Evolutionary conservation across 2,113 vertebrate species (phyloP).

Genomic region (Polyodon spathula): DNA sequence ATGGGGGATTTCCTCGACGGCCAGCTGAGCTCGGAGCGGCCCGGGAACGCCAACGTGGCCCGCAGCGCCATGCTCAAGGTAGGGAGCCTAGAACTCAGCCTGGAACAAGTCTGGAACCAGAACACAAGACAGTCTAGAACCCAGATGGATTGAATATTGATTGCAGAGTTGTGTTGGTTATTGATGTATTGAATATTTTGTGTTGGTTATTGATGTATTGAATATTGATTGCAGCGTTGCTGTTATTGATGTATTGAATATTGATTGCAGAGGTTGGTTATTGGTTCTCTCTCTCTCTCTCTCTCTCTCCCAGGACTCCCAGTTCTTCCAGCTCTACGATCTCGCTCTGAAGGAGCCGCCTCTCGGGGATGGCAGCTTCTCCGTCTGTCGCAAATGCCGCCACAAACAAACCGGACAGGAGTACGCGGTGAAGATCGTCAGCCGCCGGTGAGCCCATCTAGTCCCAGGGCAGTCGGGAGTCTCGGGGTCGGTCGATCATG

Average conservation of each 20-base stretch:
- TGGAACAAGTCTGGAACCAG: no score
- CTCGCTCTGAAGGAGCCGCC: slow-evolving; percentile 69
- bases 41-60: slow-evolving; percentile 66
- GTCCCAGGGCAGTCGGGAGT: no score
- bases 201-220: no score
- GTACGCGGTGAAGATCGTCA: slow-evolving; percentile 82
- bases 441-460: slow-evolving; percentile 77
- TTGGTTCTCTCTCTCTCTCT: not conserved
- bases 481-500: no score
- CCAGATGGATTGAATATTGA: no score
- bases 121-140: no score
- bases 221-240: not conserved
- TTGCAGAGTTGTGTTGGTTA: no score
- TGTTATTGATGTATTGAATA: no score
- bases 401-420: slow-evolving; percentile 72
- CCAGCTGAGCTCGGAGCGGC: slow-evolving; percentile 56
- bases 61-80: slow-evolving; percentile 83
- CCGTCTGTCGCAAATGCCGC: slow-evolving; percentile 74
- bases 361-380: slow-evolving; percentile 80
- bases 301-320: slow-evolving; percentile 62
- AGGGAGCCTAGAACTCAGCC: not conserved
- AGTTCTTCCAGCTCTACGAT: slow-evolving; percentile 82
- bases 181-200: no score
- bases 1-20: slow-evolving; percentile 69
- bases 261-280: no score